phyloP scores from a whole-genome alignment of 1,140 invertebrate genomes.

The Lordiphosa collinella region DNA sequence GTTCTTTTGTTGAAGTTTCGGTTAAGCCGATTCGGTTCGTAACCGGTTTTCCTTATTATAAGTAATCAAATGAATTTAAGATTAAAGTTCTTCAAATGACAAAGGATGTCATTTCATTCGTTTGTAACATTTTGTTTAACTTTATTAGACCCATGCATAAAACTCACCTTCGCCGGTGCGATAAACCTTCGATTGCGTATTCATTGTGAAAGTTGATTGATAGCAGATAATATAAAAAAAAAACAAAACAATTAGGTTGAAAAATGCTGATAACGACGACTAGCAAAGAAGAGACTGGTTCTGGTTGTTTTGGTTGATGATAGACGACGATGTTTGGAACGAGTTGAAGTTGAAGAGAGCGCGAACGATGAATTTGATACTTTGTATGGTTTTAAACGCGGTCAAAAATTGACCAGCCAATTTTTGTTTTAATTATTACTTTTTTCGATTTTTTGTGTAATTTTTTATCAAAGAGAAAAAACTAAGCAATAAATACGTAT shows the following conservation, averaged over 20 bases:
- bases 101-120: too few relatives aligned
- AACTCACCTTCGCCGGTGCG: constrained; percentile 71
- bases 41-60: too few relatives aligned
- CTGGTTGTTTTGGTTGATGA: constrained; percentile 15
- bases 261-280: constrained; percentile 69
- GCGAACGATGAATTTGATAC: background rate
- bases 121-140: background rate
- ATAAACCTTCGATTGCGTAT: constrained; percentile 77
- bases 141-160: background rate
- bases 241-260: constrained; percentile 19
- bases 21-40: too few relatives aligned
- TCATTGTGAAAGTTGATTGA: constrained; percentile 63
- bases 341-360: constrained; percentile 32
- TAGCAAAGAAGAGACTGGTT: constrained; percentile 58
- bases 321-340: constrained; percentile 9
- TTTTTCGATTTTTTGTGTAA: constrained; percentile 50
- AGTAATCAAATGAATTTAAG: too few relatives aligned
- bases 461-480: constrained; percentile 73
- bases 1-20: too few relatives aligned
- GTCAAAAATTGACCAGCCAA: constrained; percentile 18
- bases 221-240: constrained; percentile 23
- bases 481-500: constrained; percentile 78
- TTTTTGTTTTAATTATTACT: constrained; percentile 18
- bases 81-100: too few relatives aligned
- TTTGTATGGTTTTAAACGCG: background rate